These are phyloP conservation scores for Parthenolecanium corni DNA, from an alignment of 2,888 invertebrate species.

Conservation along the genomic window DNA sequence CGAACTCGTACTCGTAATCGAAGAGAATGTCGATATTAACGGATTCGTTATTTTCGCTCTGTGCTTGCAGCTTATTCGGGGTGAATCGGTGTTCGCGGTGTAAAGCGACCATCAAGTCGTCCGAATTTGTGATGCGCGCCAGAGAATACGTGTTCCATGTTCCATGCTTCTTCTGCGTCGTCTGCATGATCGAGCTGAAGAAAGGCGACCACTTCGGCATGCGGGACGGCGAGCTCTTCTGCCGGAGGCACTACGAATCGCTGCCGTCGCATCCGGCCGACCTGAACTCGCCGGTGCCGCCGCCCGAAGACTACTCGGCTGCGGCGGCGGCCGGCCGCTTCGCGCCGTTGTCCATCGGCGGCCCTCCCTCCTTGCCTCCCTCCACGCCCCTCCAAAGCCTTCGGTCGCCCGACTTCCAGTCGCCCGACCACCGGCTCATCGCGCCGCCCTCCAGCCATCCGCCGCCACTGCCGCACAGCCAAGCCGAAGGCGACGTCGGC, in stretches of 20 bases:
- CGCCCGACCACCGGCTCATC: constrained; percentile 24
- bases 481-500: constrained; percentile 3
- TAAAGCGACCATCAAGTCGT: constrained; percentile 73
- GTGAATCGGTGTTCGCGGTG: constrained; percentile 82
- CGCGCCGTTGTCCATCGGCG: constrained; percentile 36
- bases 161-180: constrained; percentile 84
- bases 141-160: constrained; percentile 87
- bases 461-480: background rate
- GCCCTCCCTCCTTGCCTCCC: constrained; percentile 23
- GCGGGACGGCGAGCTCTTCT: constrained; percentile 75
- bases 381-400: constrained; percentile 37
- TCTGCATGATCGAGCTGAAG: constrained; percentile 72
- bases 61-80: constrained; percentile 64
- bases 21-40: too few species aligned
- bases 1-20: too few species aligned
- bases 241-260: constrained; percentile 59
- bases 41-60: background rate
- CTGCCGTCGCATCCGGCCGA: constrained; percentile 31
- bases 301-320: constrained; percentile 42
- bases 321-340: constrained; percentile 44
- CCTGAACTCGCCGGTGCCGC: constrained; percentile 44
- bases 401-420: constrained; percentile 20
- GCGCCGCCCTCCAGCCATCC: constrained; percentile 36
- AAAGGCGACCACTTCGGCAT: constrained; percentile 94
- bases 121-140: constrained; percentile 90